These are phyloP conservation scores for Lamprologus tigripictilis DNA, from an alignment of 2,113 vertebrate genomes.

Conservation along the genomic window DNA sequence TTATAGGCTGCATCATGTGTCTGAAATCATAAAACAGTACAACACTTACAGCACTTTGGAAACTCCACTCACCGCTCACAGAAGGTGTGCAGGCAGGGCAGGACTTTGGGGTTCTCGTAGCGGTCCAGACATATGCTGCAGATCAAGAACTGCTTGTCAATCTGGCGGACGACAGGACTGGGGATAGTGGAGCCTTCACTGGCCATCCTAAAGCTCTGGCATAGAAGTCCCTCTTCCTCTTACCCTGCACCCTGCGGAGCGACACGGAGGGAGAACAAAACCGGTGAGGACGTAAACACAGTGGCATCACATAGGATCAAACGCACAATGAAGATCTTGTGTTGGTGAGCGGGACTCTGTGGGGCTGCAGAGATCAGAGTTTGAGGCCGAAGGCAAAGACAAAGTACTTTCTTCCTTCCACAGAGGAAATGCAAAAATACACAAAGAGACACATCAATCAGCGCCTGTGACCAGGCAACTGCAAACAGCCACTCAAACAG, in stretches of 20 bases:
- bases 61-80: constrained; percentile 61
- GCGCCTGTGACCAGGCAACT: not conserved
- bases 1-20: not conserved
- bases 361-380: not conserved
- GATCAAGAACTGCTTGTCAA: constrained; percentile 99
- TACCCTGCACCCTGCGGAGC: constrained; percentile 77
- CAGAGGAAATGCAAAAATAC: constrained; percentile 28
- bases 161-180: constrained; percentile 95
- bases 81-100: constrained; percentile 92
- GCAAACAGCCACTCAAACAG: not conserved
- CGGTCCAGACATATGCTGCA: constrained; percentile 99
- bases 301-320: not conserved
- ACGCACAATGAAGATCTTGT: not conserved
- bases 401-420: not conserved
- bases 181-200: constrained; percentile 90
- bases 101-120: constrained; percentile 96
- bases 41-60: not conserved
- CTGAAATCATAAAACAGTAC: not conserved
- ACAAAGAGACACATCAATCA: not conserved
- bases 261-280: not conserved
- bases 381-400: not conserved
- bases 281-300: not conserved
- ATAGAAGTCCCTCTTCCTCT: constrained; percentile 76
- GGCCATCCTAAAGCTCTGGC: constrained; percentile 95
- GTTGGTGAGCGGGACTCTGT: not conserved